Evolutionary conservation across 1,140 invertebrate genomes (phyloP).

Genomic region (Leptopilina boulardi): DNA sequence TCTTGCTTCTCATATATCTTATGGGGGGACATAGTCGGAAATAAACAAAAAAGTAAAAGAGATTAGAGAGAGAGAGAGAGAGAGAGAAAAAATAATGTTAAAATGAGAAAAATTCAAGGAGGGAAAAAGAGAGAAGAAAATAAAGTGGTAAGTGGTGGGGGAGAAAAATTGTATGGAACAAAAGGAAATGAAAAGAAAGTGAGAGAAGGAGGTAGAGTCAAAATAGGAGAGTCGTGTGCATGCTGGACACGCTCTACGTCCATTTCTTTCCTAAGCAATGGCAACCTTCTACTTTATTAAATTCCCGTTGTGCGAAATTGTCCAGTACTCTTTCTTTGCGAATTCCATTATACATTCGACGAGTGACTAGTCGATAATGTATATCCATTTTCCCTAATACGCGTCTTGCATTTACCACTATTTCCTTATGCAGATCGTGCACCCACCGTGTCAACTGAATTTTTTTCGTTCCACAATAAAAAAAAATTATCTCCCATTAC

Average conservation of each 20-base stretch:
- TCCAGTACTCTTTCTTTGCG: slow-evolving; percentile 40
- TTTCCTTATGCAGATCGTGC: not conserved
- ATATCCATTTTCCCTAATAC: not conserved
- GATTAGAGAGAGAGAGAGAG: not conserved
- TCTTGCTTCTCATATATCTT: not conserved
- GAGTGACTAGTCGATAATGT: slow-evolving; percentile 10
- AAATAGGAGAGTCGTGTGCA: slow-evolving; percentile 39
- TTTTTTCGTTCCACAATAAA: too few species aligned
- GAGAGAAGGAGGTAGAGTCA: not conserved
- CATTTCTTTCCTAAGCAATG: slow-evolving; percentile 54
- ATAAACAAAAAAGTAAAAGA: slow-evolving; percentile 31
- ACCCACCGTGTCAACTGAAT: not conserved
- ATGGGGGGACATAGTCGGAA: slow-evolving; percentile 3
- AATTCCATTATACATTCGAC: slow-evolving; percentile 15
- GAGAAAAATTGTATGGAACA: not conserved
- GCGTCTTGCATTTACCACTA: not conserved
- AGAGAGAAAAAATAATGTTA: not conserved
- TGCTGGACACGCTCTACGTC: slow-evolving; percentile 52
- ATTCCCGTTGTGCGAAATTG: slow-evolving; percentile 54
- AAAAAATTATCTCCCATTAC: too few species aligned
- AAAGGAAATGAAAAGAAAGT: slow-evolving; percentile 5
- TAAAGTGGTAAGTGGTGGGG: not conserved
- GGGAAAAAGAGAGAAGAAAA: not conserved
- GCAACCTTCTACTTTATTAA: slow-evolving; percentile 52
- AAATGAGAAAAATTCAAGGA: not conserved